Conservation (phyloP, 2,113 vertebrate genomes). For the Oceanodroma tethys region DNA sequence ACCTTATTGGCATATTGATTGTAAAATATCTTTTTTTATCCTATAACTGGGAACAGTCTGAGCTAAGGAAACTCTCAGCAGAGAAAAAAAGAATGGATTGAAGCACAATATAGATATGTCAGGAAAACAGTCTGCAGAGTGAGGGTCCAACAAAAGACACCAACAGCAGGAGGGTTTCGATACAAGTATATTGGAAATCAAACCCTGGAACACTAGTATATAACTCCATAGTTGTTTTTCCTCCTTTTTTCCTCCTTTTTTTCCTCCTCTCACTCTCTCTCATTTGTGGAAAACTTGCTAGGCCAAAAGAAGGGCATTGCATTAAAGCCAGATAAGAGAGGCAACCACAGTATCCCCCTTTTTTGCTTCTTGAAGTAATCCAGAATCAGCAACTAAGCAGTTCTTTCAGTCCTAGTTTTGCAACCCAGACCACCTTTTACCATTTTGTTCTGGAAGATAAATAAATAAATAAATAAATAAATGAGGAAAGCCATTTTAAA, state of each 20-base stretch:
- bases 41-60: background rate
- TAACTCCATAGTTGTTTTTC: background rate
- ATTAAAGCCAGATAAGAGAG: background rate
- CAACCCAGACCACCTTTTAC: background rate
- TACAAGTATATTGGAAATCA: background rate
- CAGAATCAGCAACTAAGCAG: background rate
- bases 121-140: background rate
- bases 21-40: background rate
- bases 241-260: too few species aligned
- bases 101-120: background rate
- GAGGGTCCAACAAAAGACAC: background rate
- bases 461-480: background rate
- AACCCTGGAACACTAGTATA: background rate
- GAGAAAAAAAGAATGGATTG: background rate
- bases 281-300: background rate
- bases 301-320: background rate
- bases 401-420: background rate
- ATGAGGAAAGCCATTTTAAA: background rate
- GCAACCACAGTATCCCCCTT: background rate
- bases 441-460: background rate
- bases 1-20: background rate
- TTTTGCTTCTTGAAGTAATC: background rate
- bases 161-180: background rate
- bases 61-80: background rate
- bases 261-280: rapidly evolving